Evolutionary conservation across 2,888 invertebrate genomes (phyloP).

Genomic region (Amorpha juglandis): DNA sequence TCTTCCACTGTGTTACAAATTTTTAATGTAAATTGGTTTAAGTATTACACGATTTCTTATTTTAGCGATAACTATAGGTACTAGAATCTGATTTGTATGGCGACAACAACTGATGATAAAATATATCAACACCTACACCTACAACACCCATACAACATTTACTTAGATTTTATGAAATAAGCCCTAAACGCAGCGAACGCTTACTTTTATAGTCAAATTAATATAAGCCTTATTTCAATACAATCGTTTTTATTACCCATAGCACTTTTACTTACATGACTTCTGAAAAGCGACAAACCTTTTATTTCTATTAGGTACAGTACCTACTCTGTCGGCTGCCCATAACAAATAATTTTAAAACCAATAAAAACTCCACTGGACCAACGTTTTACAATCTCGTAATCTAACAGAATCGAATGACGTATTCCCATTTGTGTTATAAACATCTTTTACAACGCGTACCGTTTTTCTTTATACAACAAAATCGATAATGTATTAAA

Average conservation of each 20-base stretch:
- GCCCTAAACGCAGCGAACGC: no score
- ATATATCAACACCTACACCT: no score
- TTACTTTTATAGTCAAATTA: no score
- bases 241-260: neutral
- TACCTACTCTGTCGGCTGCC: neutral
- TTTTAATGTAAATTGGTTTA: no score
- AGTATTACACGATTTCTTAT: no score
- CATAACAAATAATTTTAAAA: conserved; percentile 12
- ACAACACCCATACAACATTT: no score
- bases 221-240: no score
- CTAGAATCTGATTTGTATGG: no score
- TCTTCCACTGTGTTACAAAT: no score
- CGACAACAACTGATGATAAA: no score
- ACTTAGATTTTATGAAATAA: no score
- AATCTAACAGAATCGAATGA: conserved; percentile 1
- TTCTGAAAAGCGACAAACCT: neutral
- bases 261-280: neutral
- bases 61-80: no score
- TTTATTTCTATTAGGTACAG: conserved; percentile 5
- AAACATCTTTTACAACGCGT: conserved; percentile 8
- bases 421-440: conserved; percentile 13
- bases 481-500: neutral
- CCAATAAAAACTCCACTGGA: conserved; percentile 11
- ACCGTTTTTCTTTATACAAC: neutral
- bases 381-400: conserved; percentile 7